phyloP scores from a whole-genome alignment of 1,140 invertebrate genomes.

The Carcinoscorpius rotundicauda region DNA sequence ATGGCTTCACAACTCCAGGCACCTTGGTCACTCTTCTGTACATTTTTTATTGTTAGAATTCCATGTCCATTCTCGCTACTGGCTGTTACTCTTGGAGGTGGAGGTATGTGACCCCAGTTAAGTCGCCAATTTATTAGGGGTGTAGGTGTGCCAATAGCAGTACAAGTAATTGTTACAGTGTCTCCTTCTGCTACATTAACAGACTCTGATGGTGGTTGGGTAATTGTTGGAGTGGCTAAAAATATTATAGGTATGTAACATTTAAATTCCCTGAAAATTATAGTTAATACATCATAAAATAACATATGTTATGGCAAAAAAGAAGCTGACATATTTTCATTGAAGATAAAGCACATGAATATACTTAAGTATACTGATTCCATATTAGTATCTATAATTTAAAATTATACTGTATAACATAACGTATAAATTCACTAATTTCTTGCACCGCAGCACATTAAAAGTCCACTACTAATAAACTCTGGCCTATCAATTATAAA shows the following conservation, averaged over 20 bases:
- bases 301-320: conserved; percentile 12
- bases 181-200: conserved; percentile 54
- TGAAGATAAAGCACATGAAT: too few relatives aligned
- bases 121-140: conserved; percentile 89
- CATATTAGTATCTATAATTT: too few relatives aligned
- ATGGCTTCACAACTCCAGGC: conserved; percentile 97
- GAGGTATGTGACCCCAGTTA: conserved; percentile 87
- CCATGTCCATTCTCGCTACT: conserved; percentile 66
- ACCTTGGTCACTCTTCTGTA: conserved; percentile 61
- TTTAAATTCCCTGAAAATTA: neutral
- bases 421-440: too few relatives aligned
- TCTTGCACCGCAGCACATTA: too few relatives aligned
- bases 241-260: too few relatives aligned
- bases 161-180: conserved; percentile 63
- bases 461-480: too few relatives aligned
- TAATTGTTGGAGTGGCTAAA: conserved; percentile 47
- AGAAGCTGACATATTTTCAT: too few relatives aligned
- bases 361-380: too few relatives aligned
- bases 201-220: conserved; percentile 48
- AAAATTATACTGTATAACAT: too few relatives aligned
- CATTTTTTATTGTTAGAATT: conserved; percentile 61
- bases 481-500: too few relatives aligned
- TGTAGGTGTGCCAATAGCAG: conserved; percentile 72
- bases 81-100: conserved; percentile 63
- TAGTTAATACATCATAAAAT: conserved; percentile 7